Evolutionary conservation across 2,113 vertebrate species (phyloP), one percentile per base, ranked within the genome.

Genomic region (Dolichotis patagonum): DNA sequence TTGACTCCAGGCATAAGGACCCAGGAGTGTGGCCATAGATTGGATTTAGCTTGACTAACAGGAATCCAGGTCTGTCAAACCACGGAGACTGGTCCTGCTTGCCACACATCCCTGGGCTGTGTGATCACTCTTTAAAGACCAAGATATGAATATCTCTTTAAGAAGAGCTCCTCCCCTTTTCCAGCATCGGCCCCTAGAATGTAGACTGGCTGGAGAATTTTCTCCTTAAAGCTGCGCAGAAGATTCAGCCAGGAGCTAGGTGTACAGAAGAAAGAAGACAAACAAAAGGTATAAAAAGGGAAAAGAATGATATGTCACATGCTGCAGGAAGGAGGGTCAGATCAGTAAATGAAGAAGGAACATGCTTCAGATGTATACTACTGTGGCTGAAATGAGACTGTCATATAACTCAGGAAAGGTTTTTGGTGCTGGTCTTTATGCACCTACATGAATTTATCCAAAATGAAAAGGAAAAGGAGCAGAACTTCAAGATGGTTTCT

Each of bases 81-180:
- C 10, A 56, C 28, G 38, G 30, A 65, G 52, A 17, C 19, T 54
- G 41, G 69, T 17, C 24, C 26, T 24, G 41, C n/a, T 52, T 12
- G 26, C 38, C 20, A 2, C 26, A 46, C 3, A 30, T 22, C 17
- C 26, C 28, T 28, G 11, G 8, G 7, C 2, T 30, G 3, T 4
- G 3, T 17, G 7, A 13, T 77, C 46, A 67, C 20, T 84, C 26
- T 3, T 69, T 52, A 19, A 10, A 83, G 54, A 63, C 14, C 32
- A 28, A 58, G 8, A 80, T 67, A 73, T 69, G 43, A 62, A 3
- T 58, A n/a, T 4, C n/a, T 65, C 71, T 92, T 94, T 97, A 94
- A 97, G 63, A 86, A 32, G 9, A 60, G 65, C 80, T 89, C 96
- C 88, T 95, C 96, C 95, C 91, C 78, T 41, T 56, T 77, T 32